These are phyloP conservation scores for Drosophila pectinifera DNA, from an alignment of 1,140 invertebrate species.

Conservation along the genomic window DNA sequence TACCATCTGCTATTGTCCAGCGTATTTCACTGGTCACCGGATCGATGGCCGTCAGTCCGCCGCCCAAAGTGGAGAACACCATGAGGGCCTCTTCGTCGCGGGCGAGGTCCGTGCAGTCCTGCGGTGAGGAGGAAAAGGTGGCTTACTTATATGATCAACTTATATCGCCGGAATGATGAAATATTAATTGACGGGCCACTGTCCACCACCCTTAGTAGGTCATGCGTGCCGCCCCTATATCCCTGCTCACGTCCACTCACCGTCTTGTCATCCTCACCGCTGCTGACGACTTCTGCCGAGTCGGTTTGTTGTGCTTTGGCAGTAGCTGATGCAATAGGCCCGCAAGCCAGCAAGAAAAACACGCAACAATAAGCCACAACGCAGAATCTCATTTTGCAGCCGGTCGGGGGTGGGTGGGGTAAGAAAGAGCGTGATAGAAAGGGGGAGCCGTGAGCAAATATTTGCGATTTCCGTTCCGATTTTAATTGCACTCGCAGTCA, in stretches of 20 bases:
- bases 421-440: constrained; percentile 25
- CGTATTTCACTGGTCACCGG: constrained; percentile 92
- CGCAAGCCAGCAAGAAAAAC: constrained; percentile 69
- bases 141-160: constrained; percentile 43
- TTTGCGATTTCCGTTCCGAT: constrained; percentile 38
- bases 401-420: constrained; percentile 29
- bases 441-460: constrained; percentile 27
- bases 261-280: constrained; percentile 58
- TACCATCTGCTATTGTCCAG: constrained; percentile 96
- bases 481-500: constrained; percentile 47
- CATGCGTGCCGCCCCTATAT: constrained; percentile 10
- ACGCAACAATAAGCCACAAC: constrained; percentile 60
- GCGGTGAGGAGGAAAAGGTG: constrained; percentile 4
- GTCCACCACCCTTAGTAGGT: constrained; percentile 31
- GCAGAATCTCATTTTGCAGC: constrained; percentile 74
- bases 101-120: constrained; percentile 89
- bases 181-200: constrained; percentile 30
- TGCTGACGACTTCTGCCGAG: constrained; percentile 78
- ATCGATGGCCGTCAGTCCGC: constrained; percentile 94
- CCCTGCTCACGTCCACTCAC: constrained; percentile 26
- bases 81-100: constrained; percentile 90
- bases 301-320: constrained; percentile 49
- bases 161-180: constrained; percentile 38
- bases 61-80: constrained; percentile 96
- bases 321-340: constrained; percentile 79